Conservation (phyloP, 2,113 vertebrate species). For the Ardeotis arabs region DNA sequence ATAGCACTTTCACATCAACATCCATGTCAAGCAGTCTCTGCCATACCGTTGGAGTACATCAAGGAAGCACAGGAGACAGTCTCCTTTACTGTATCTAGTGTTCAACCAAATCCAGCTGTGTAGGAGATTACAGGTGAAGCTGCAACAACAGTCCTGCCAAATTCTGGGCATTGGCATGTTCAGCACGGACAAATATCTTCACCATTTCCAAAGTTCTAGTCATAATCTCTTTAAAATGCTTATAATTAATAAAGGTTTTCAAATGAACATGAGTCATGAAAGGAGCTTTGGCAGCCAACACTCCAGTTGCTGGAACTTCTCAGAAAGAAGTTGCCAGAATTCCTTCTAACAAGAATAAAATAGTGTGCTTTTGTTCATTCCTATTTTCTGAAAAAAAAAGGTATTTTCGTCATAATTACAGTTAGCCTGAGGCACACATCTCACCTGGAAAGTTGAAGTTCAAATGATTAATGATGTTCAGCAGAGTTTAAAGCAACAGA, state of each 20-base stretch:
- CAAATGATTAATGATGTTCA: neutral
- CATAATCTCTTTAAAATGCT: neutral
- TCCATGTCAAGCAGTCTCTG: neutral
- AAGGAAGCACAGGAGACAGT: neutral
- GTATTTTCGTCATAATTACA: slow-evolving; percentile 19
- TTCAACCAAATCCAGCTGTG: neutral
- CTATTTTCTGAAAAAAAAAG: neutral
- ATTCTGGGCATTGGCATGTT: neutral
- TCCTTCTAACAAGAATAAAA: slow-evolving; percentile 5
- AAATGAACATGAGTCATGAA: neutral
- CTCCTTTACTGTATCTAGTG: no score
- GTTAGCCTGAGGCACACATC: neutral
- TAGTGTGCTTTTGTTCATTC: neutral
- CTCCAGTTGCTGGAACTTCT: neutral
- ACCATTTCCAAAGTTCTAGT: neutral
- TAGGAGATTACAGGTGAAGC: neutral
- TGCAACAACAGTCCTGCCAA: fast-evolving
- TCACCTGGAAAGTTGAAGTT: slow-evolving; percentile 28
- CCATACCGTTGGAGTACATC: neutral
- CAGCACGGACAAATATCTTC: neutral
- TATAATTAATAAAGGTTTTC: neutral
- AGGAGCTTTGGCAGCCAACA: neutral
- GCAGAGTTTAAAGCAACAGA: neutral
- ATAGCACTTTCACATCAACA: neutral
- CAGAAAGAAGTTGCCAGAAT: neutral